These are phyloP conservation scores for Dendrolimus houi DNA, from an alignment of 2,888 invertebrate species.

Conservation along the genomic window DNA sequence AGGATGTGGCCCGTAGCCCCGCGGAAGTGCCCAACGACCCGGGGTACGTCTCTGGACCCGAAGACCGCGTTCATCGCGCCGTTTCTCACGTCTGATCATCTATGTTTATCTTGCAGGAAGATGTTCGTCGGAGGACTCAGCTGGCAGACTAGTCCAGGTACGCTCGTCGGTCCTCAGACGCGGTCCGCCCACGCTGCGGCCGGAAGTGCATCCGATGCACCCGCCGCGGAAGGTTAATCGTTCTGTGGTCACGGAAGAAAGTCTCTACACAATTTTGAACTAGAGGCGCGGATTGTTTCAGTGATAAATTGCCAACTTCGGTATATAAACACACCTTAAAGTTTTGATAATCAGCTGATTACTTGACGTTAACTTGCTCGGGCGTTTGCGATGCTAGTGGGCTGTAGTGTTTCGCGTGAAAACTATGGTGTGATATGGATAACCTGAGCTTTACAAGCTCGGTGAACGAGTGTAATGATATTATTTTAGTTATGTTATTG, in stretches of 20 bases:
- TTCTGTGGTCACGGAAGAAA: constrained; percentile 33
- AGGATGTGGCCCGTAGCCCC: constrained; percentile 89
- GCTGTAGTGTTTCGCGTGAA: constrained; percentile 31
- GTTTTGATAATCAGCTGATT: constrained; percentile 73
- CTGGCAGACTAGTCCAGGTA: constrained; percentile 99
- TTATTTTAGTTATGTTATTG: constrained; percentile 55
- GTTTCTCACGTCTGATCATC: constrained; percentile 44
- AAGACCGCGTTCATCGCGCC: constrained; percentile 19
- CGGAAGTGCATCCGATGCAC: constrained; percentile 59
- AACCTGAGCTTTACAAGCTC: constrained; percentile 18
- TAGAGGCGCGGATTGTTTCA: constrained; percentile 39
- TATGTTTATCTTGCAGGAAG: constrained; percentile 92
- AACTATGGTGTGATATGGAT: constrained; percentile 26
- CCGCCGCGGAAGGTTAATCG: constrained; percentile 40
- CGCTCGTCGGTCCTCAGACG: constrained; percentile 55
- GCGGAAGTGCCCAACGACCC: constrained; percentile 96
- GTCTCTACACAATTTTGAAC: constrained; percentile 28
- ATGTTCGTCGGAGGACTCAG: constrained; percentile 99
- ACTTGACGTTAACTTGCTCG: constrained; percentile 31
- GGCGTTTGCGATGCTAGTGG: constrained; percentile 38
- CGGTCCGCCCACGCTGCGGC: constrained; percentile 34
- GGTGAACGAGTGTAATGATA: constrained; percentile 35
- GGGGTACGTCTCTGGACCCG: constrained; percentile 79
- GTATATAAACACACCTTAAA: constrained; percentile 64
- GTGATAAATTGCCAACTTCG: constrained; percentile 42